These are phyloP conservation scores for Eulemur rufifrons DNA, from an alignment of 2,113 vertebrate genomes.

Conservation along the genomic window DNA sequence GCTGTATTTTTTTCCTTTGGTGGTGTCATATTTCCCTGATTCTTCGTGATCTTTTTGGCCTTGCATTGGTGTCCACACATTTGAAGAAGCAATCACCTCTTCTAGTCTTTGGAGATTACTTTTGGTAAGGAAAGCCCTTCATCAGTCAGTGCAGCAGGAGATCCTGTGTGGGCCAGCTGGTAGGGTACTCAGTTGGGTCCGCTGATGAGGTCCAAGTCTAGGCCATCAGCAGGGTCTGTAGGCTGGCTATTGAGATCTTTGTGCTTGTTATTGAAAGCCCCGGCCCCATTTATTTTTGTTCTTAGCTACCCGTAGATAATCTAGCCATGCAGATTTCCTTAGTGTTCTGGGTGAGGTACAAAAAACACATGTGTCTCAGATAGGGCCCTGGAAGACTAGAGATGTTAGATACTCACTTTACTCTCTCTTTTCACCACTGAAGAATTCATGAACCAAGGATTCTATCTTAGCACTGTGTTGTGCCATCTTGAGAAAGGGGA, in stretches of 20 bases:
- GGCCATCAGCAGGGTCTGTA: rapidly evolving
- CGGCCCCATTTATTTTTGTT: neutral
- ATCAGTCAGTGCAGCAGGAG: neutral
- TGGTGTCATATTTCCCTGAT: neutral
- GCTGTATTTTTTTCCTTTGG: neutral
- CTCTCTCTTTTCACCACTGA: neutral
- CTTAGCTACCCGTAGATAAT: neutral
- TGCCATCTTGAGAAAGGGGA: neutral
- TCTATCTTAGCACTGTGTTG: neutral
- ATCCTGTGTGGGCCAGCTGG: neutral
- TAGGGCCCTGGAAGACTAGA: neutral
- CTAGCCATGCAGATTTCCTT: neutral
- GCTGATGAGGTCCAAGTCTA: no score
- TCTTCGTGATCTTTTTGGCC: neutral
- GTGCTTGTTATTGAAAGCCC: neutral
- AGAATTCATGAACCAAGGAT: neutral
- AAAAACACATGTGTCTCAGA: neutral
- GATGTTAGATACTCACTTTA: neutral
- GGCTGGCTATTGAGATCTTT: neutral
- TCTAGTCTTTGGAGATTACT: neutral
- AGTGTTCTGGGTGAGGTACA: neutral
- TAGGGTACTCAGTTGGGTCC: no score
- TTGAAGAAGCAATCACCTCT: neutral
- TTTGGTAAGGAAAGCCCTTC: neutral
- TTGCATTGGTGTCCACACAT: neutral